Evolutionary conservation across 2,797 vertebrate genomes (phyloP), one percentile per base, ranked within the genome.

Genomic region (Mormyrus proboscirostris): DNA sequence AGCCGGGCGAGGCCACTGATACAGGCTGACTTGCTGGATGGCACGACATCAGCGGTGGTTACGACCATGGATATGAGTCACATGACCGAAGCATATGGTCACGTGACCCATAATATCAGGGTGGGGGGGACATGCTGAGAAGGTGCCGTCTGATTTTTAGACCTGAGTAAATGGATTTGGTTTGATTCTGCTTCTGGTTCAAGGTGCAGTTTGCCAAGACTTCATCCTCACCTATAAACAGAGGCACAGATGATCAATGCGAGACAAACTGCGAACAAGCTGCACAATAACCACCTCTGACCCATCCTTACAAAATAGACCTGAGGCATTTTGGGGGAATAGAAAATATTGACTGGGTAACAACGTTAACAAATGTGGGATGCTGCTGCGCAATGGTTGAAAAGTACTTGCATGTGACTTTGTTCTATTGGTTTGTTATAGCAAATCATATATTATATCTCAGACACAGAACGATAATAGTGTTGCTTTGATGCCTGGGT

Each of bases 141-240:
- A 73, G 90, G 92, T 91, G 91, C 86, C 38, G 89, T 92, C 89
- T 90, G 90, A 38, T 38, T 90, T 91, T 91, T 92, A 90, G 89
- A 88, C 89, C 76, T 50, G 87, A 73, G 85, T 88, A 90, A 93
- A 92, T 89, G 62, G 91, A 92, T 91, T 88, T 88, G 89, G 12
- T 29, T 29, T 16, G 38, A 38, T 19, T n/a, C 33, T 25, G 53
- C 49, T 49, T 14, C 82, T 50, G 44, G 44, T 9, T 85, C 10
- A 25, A 85, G 47, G 53, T 6, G 2, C 10, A 55, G 4, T 12
- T n/a, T 59, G 53, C 50, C 49, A 47, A 53, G 49, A 25, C 25
- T n/a, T 29, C 3, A 12, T 33, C 5, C 2, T 25, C 53, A 59
- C n/a, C 85, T 14, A 44, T 41, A 41, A 41, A 87, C 22, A 33